Percentiles rank a stretch among this genome's conserved stretches.
Evolutionary conservation across 2,113 vertebrate genomes (phyloP).

Genomic region (Salvelinus fontinalis): DNA sequence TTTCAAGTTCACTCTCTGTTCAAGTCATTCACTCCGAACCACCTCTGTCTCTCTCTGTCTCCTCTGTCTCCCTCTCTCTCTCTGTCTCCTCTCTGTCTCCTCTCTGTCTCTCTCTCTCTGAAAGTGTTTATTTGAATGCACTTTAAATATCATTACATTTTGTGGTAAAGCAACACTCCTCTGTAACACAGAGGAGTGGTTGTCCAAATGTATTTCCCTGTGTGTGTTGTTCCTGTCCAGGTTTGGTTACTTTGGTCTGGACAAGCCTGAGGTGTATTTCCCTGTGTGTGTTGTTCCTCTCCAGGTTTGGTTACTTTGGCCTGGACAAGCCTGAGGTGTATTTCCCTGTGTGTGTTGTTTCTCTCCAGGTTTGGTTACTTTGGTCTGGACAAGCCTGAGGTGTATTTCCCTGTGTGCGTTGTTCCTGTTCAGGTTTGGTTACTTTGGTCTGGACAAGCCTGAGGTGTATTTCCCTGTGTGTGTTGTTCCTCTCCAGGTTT

Average conservation of each 20-base stretch:
- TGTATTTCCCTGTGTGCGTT: slow-evolving; percentile 28
- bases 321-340: too few relatives aligned
- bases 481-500: too few relatives aligned
- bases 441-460: slow-evolving; percentile 83
- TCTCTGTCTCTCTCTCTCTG: not conserved
- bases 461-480: slow-evolving; percentile 51
- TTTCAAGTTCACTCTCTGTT: too few relatives aligned
- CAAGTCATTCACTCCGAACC: too few relatives aligned
- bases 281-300: too few relatives aligned
- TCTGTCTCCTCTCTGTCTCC: not conserved
- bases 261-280: slow-evolving; percentile 62
- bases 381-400: slow-evolving; percentile 77
- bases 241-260: slow-evolving; percentile 89
- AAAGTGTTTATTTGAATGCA: too few relatives aligned
- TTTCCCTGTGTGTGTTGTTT: too few relatives aligned
- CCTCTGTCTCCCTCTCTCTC: not conserved
- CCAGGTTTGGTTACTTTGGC: too few relatives aligned
- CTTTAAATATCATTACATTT: too few relatives aligned
- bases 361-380: slow-evolving; percentile 89
- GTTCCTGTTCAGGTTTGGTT: slow-evolving; percentile 81
- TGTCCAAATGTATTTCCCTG: not conserved
- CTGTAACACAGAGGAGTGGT: too few relatives aligned
- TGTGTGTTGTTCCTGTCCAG: slow-evolving; percentile 63
- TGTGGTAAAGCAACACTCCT: too few relatives aligned
- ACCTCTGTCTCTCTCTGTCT: too few relatives aligned